Base-by-base conservation (phyloP, 1,140 invertebrate genomes). In the Calliopsis andreniformis region DNA sequence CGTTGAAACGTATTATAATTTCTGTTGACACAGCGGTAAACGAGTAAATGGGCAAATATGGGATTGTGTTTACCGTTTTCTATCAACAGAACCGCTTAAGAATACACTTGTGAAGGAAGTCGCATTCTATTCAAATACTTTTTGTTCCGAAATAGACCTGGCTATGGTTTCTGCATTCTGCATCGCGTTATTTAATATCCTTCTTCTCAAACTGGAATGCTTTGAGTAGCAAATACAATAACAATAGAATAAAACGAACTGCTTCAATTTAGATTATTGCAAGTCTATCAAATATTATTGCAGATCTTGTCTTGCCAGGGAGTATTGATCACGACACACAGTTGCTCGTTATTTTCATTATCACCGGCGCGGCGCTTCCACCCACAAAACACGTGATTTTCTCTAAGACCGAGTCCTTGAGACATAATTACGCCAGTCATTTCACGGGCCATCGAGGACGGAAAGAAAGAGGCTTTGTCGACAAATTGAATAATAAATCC, bases 401-500 rank as follows among this genome's bases (percentile, higher is more conserved):
- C 70, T 76, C 47, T 42, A 56, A 69, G 45, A 45, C 35, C 49
- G 28, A 68, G 82, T 73, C 73, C 83, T 80, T 84, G 83, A 71
- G 80, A 84, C 80, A 80, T 84, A 84, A 84, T 84, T 84, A 80
- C 79, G 39, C 18, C 45, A 62, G 61, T 47, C 59, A 64, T 84
- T 84, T 79, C 61, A 78, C 82, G 83, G 69, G 16, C 64, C 55
- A 79, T 76, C 69, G 76, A 63, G 53, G 30, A 43, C 16, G 28
- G 63, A 61, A 70, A 73, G 55, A 49, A 75, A 47, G 56, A 67
- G 32, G 43, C 63, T 63, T 55, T 32, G 35, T 16, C 53, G 77
- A 72, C 71, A 76, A 85, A 85, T 85, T 84, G 79, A 75, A 55
- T 55, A 64, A 84, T 84, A 85, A 85, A 84, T 82, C 79, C 62